These are phyloP conservation scores for Megatriorchis doriae DNA, from an alignment of 2,113 vertebrate species.

Conservation along the genomic window DNA sequence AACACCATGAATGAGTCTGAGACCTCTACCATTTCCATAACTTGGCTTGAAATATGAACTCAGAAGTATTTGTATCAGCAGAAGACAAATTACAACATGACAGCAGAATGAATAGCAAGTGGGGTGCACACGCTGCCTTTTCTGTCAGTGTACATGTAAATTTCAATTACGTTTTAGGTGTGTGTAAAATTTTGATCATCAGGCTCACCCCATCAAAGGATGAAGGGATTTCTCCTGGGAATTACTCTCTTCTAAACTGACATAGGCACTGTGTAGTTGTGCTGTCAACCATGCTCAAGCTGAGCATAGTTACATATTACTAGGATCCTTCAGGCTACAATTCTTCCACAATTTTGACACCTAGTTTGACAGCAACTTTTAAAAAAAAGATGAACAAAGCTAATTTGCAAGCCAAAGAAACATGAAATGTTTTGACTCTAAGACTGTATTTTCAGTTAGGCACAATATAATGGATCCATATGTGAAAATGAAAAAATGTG, in stretches of 20 bases:
- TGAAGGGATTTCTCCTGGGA: neutral
- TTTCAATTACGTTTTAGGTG: neutral
- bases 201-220: neutral
- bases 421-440: conserved; percentile 24
- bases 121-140: neutral
- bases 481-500: conserved; percentile 36
- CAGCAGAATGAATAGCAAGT: neutral
- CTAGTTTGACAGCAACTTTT: neutral
- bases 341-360: neutral
- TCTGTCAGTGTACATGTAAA: neutral
- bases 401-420: conserved; percentile 37
- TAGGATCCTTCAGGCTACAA: neutral
- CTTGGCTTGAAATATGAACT: neutral
- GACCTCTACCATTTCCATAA: neutral
- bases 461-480: conserved; percentile 34
- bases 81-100: neutral
- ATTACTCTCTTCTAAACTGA: neutral
- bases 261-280: neutral
- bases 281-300: neutral
- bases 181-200: neutral
- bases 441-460: conserved; percentile 18
- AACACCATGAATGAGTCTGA: neutral
- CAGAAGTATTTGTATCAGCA: neutral
- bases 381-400: neutral
- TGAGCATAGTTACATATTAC: neutral